These are phyloP conservation scores for Aptenodytes forsteri DNA, from an alignment of 2,113 vertebrate genomes.

Conservation along the genomic window DNA sequence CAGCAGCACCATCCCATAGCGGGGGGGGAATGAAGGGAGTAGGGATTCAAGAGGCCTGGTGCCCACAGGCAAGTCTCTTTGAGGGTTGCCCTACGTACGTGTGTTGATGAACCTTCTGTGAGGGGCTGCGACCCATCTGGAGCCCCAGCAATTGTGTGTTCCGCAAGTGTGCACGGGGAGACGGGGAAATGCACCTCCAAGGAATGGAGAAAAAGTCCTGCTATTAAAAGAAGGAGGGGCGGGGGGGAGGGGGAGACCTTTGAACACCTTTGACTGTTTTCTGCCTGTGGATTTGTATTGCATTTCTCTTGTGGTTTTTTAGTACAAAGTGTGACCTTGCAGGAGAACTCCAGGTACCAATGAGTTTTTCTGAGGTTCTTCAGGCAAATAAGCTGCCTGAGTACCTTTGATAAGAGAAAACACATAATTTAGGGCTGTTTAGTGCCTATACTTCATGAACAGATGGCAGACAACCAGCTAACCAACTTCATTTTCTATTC, in stretches of 20 bases:
- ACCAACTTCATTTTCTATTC: slow-evolving; percentile 30
- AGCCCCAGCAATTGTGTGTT: neutral
- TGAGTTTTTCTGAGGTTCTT: neutral
- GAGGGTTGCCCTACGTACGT: rapidly evolving
- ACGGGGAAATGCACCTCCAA: neutral
- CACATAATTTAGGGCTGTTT: neutral
- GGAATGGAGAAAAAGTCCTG: neutral
- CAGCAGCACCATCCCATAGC: neutral
- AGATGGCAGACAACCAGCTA: neutral
- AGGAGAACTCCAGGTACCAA: neutral
- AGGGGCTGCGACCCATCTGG: neutral
- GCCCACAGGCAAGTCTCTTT: neutral
- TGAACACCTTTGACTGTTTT: neutral
- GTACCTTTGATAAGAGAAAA: neutral
- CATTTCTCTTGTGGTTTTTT: neutral
- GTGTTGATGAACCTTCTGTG: neutral
- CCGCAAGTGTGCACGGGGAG: neutral
- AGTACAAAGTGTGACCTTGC: neutral
- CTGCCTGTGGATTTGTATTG: neutral
- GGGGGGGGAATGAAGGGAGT: neutral
- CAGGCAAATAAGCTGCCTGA: neutral
- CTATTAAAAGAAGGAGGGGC: neutral
- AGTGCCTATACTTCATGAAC: neutral
- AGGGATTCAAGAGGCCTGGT: neutral
- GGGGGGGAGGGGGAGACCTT: rapidly evolving